Evolutionary conservation across 2,888 invertebrate species (phyloP).

Genomic region (Thumatha senex): DNA sequence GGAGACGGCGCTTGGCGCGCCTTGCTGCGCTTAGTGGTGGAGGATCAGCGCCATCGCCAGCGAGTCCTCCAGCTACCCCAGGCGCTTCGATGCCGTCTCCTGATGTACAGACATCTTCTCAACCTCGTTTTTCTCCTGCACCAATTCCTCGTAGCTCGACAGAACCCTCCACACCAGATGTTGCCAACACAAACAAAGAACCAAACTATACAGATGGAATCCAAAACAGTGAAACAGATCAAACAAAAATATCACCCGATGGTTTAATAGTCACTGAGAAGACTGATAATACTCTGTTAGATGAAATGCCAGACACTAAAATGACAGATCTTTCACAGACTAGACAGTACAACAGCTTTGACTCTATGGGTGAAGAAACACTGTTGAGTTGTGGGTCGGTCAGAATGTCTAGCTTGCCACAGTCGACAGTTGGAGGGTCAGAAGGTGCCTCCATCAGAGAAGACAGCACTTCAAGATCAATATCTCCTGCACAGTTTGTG

Average conservation of each 20-base stretch:
- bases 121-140: conserved; percentile 53
- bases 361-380: conserved; percentile 77
- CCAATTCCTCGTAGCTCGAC: conserved; percentile 55
- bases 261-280: conserved; percentile 79
- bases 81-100: conserved; percentile 65
- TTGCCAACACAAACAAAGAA: conserved; percentile 65
- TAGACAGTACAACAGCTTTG: conserved; percentile 77
- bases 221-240: conserved; percentile 59
- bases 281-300: conserved; percentile 71
- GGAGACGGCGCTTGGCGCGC: conserved; percentile 89
- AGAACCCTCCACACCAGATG: conserved; percentile 61
- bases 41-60: conserved; percentile 74
- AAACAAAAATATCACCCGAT: conserved; percentile 71
- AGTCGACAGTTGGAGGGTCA: conserved; percentile 61
- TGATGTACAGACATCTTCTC: conserved; percentile 44
- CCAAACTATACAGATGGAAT: conserved; percentile 65
- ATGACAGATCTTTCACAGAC: conserved; percentile 80
- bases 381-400: conserved; percentile 75
- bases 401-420: conserved; percentile 66
- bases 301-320: conserved; percentile 80
- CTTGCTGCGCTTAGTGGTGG: conserved; percentile 85
- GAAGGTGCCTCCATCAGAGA: conserved; percentile 67
- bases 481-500: conserved; percentile 76
- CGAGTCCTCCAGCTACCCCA: conserved; percentile 75
- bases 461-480: conserved; percentile 73